Percentiles rank a stretch among this genome's conserved stretches.
Evolutionary conservation across 2,113 vertebrate species (phyloP).

Genomic region (Haplochromis vanheusdeni): DNA sequence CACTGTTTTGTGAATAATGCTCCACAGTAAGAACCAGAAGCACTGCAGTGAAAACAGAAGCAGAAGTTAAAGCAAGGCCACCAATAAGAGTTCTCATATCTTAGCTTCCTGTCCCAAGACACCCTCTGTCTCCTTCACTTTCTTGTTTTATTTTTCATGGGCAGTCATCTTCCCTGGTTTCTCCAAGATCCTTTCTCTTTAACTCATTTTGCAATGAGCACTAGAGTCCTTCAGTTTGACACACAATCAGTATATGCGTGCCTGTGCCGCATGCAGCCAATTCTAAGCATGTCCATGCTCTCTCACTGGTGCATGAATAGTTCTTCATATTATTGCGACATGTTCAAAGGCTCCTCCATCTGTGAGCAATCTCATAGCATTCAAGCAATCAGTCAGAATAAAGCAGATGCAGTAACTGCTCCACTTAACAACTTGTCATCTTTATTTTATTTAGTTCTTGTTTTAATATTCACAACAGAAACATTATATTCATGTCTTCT

Average conservation of each 20-base stretch:
- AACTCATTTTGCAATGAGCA: slow-evolving; percentile 17
- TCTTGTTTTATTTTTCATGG: slow-evolving; percentile 26
- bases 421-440: slow-evolving; percentile 22
- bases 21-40: background rate
- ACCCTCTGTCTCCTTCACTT: background rate
- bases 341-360: slow-evolving; percentile 2
- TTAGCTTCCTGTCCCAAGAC: slow-evolving; percentile 27
- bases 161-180: background rate
- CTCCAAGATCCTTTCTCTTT: background rate
- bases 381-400: slow-evolving; percentile 29
- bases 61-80: slow-evolving; percentile 13
- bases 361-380: background rate
- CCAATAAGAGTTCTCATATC: slow-evolving; percentile 26
- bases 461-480: slow-evolving; percentile 23
- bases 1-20: slow-evolving; percentile 13
- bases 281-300: background rate
- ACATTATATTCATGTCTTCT: background rate
- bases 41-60: slow-evolving; percentile 5
- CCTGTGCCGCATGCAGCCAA: background rate
- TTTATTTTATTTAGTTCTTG: slow-evolving; percentile 26
- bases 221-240: slow-evolving; percentile 9
- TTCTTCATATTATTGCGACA: slow-evolving; percentile 16
- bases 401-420: slow-evolving; percentile 9
- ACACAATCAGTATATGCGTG: background rate
- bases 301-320: background rate